These are phyloP conservation scores for Teleopsis dalmanni DNA, from an alignment of 1,140 invertebrate species.

Conservation along the genomic window DNA sequence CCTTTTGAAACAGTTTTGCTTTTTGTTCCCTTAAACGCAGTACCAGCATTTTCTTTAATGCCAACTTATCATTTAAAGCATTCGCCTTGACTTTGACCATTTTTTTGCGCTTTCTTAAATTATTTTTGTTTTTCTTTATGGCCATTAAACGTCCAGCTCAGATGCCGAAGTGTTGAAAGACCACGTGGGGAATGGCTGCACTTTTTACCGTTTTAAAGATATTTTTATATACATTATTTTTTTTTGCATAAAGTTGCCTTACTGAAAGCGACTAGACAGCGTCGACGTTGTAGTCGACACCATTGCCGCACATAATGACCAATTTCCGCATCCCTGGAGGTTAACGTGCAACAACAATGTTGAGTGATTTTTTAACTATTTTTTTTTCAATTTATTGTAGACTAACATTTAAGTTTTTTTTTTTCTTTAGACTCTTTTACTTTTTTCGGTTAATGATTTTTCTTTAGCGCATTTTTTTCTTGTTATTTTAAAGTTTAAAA, in stretches of 20 bases:
- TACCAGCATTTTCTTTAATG: not conserved
- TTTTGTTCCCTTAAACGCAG: not conserved
- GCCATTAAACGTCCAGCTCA: too few species aligned
- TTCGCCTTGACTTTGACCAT: slow-evolving; percentile 8
- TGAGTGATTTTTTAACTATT: too few species aligned
- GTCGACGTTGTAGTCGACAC: not conserved
- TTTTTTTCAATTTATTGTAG: too few species aligned
- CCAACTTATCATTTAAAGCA: slow-evolving; percentile 4
- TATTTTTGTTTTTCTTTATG: too few species aligned
- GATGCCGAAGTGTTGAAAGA: too few species aligned
- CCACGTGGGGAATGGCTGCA: too few species aligned
- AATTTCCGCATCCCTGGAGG: slow-evolving; percentile 14
- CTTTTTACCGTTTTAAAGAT: not conserved
- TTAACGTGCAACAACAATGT: too few species aligned
- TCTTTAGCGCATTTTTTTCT: not conserved
- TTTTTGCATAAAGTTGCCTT: not conserved
- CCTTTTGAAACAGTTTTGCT: not conserved
- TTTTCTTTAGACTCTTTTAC: slow-evolving; percentile 8
- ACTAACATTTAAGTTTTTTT: not conserved
- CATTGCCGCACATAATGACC: slow-evolving; percentile 9
- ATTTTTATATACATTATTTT: not conserved
- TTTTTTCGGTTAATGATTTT: not conserved
- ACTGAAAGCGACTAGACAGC: not conserved
- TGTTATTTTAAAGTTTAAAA: slow-evolving; percentile 4
- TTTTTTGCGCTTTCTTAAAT: too few species aligned